These are phyloP conservation scores for Zalophus californianus DNA, from an alignment of 2,797 vertebrate species.

Conservation along the genomic window DNA sequence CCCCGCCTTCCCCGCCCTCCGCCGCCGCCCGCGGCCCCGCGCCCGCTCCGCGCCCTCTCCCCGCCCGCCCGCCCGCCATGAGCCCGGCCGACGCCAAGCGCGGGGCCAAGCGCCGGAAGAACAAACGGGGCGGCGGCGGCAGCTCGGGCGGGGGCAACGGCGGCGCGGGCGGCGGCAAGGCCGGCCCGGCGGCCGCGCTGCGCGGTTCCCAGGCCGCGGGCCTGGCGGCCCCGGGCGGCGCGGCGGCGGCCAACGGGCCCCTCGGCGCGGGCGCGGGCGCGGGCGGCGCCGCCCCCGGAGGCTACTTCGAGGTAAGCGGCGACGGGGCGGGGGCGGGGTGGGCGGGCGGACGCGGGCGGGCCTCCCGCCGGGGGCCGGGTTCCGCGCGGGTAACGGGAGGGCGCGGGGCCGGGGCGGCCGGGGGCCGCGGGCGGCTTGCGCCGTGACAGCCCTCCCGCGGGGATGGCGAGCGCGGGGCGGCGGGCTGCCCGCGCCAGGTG, in stretches of 20 bases:
- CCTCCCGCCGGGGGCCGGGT: neutral
- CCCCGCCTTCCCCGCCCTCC: constrained; percentile 80
- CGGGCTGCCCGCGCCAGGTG: neutral
- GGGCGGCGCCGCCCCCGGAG: constrained; percentile 87
- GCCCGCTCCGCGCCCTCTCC: constrained; percentile 56
- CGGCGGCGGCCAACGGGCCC: constrained; percentile 77
- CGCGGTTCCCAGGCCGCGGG: constrained; percentile 82
- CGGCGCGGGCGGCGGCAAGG: constrained; percentile 89
- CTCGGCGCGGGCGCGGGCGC: constrained; percentile 77
- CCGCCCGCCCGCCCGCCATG: constrained; percentile 89
- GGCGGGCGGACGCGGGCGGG: neutral
- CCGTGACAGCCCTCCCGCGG: neutral
- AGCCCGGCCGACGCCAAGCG: constrained; percentile 98
- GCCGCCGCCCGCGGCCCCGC: constrained; percentile 64
- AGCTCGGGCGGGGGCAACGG: constrained; percentile 91
- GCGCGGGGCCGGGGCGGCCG: neutral
- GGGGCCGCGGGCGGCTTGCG: neutral
- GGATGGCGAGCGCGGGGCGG: neutral
- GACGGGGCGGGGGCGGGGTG: neutral
- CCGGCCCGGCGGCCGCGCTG: constrained; percentile 81
- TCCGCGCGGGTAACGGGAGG: neutral
- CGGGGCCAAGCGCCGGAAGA: constrained; percentile 98
- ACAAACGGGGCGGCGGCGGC: constrained; percentile 96
- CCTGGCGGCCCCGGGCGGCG: constrained; percentile 87
- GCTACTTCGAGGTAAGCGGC: constrained; percentile 79